phyloP scores from a whole-genome alignment of 1,140 invertebrate species.

The Zophobas morio region DNA sequence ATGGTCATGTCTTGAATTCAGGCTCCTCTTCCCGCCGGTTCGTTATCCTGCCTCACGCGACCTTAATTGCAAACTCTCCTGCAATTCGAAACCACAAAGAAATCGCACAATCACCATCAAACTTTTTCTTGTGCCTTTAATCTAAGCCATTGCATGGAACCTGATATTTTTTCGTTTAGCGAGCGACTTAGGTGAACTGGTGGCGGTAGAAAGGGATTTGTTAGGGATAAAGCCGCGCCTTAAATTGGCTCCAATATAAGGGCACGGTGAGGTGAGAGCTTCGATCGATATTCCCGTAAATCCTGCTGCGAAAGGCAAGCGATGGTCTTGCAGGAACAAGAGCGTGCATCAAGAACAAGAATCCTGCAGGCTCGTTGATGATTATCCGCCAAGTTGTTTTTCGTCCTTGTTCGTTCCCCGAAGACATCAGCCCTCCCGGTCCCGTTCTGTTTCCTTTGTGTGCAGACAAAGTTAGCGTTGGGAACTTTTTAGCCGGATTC shows the following conservation, averaged over 20 bases:
- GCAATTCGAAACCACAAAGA: conserved; percentile 19
- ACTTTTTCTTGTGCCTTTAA: not conserved
- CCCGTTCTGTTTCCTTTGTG: conserved; percentile 59
- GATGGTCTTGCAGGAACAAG: conserved; percentile 20
- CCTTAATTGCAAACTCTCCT: conserved; percentile 2
- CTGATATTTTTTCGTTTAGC: conserved; percentile 50
- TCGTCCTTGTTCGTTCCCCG: conserved; percentile 35
- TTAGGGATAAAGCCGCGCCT: conserved; percentile 55
- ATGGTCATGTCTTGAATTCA: conserved; percentile 18
- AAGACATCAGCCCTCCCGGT: conserved; percentile 35
- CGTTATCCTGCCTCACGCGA: conserved; percentile 34
- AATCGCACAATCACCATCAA: not conserved
- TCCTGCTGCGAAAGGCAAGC: conserved; percentile 3
- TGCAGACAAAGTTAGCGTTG: conserved; percentile 59
- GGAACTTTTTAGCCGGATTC: conserved; percentile 60
- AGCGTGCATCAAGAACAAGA: conserved; percentile 24
- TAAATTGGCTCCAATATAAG: conserved; percentile 53
- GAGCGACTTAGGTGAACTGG: conserved; percentile 46
- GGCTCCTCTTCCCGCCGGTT: conserved; percentile 22
- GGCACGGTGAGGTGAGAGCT: conserved; percentile 50
- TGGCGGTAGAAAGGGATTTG: conserved; percentile 56
- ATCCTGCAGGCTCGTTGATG: conserved; percentile 53
- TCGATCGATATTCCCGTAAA: conserved; percentile 53
- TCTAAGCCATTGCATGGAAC: conserved; percentile 22
- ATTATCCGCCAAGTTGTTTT: conserved; percentile 55